phyloP scores from a whole-genome alignment of 2,888 invertebrate genomes.

The Chrysomela aeneicollis region DNA sequence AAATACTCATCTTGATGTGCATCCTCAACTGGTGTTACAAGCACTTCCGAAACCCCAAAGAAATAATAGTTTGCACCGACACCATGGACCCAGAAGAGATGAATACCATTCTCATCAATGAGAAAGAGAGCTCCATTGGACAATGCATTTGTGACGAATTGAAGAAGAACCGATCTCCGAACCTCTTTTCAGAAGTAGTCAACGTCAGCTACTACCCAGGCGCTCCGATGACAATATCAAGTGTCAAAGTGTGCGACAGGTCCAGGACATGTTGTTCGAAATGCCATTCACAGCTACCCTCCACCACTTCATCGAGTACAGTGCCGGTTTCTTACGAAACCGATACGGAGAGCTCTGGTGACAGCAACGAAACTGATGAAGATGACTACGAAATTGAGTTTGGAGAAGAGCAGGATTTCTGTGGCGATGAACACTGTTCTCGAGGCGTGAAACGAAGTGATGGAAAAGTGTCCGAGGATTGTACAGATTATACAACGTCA shows the following conservation, averaged over 20 bases:
- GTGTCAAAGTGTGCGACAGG: slow-evolving; percentile 24
- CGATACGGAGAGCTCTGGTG: slow-evolving; percentile 18
- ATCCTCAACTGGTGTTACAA: slow-evolving; percentile 52
- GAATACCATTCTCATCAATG: slow-evolving; percentile 37
- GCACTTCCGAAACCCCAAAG: slow-evolving; percentile 38
- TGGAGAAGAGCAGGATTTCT: slow-evolving; percentile 9
- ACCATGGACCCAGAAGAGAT: slow-evolving; percentile 35
- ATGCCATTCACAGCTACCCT: slow-evolving; percentile 13
- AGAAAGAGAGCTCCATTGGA: slow-evolving; percentile 19
- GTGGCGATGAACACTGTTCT: background rate
- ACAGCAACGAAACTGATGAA: slow-evolving; percentile 17
- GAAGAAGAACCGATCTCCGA: slow-evolving; percentile 11
- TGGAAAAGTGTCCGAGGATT: slow-evolving; percentile 8
- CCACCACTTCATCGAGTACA: slow-evolving; percentile 12
- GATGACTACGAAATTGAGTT: slow-evolving; percentile 28
- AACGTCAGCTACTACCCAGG: slow-evolving; percentile 40
- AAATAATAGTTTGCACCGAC: slow-evolving; percentile 25
- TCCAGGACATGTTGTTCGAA: slow-evolving; percentile 2
- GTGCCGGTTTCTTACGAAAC: slow-evolving; percentile 20
- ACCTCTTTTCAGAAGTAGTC: slow-evolving; percentile 36
- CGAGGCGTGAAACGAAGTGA: background rate
- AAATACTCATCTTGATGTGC: slow-evolving; percentile 50
- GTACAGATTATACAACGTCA: slow-evolving; percentile 14
- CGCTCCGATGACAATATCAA: slow-evolving; percentile 27
- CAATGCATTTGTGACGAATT: slow-evolving; percentile 37